Evolutionary conservation across 1,140 invertebrate species (phyloP), one percentile per base, ranked within the genome.

Genomic region (Spodoptera frugiperda): DNA sequence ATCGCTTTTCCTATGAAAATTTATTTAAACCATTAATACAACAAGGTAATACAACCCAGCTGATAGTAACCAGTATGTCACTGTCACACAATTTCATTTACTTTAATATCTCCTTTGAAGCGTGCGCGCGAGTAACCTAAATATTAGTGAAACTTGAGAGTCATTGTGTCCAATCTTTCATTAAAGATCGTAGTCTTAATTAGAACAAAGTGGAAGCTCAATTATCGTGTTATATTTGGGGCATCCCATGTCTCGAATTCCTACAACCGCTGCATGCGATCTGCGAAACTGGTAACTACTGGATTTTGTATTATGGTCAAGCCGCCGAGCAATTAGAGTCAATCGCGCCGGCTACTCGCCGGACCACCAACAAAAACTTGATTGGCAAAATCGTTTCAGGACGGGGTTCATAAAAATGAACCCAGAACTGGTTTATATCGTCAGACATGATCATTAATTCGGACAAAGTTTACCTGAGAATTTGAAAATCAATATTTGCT

Each of bases 151-250:
- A 68, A 72, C 53, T 17, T 46, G 53, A 72, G 21, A 72, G 51
- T 46, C 68, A 21, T 55, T 72, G 71, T 30, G 68, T 21, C 51
- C 68, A 73, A 73, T 73, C 55, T 76, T 51, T 79, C 57, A 71
- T 59, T 53, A 74, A 77, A 68, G 17, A 51, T 68, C 44, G 33
- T 49, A 76, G 63, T 72, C 72, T 81, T 79, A 81, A 81, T 83
- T 74, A 78, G 68, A 72, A 57, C 68, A 78, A 79, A 81, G 65
- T 68, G 65, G 65, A 3, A 51, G 21, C 21, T 1, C 77, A 84
- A 83, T 83, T 82, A 84, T 84, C 46, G 77, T 76, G 74, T 76
- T 80, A 81, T 77, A 87, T 84, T 84, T 81, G 76, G 82, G 76
- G 59, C 84, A 80, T 53, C 21, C 65, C 19, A 48, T 78, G 61